Percentiles rank a stretch among this genome's conserved stretches.
Evolutionary conservation across 2,113 vertebrate genomes (phyloP).

Genomic region (Pedetes capensis): DNA sequence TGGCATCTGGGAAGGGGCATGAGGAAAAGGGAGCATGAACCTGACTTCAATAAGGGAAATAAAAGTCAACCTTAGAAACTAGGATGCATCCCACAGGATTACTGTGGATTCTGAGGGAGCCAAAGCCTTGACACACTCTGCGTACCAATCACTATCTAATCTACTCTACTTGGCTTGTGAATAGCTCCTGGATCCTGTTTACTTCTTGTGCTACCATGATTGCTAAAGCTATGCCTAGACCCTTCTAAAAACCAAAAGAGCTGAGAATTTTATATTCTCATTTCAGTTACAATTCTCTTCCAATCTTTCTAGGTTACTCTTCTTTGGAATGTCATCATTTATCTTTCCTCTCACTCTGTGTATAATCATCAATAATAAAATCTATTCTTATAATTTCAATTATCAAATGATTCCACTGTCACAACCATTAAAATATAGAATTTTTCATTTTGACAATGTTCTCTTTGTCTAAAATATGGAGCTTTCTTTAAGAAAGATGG

Average conservation of each 20-base stretch:
- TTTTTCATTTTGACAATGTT: not conserved
- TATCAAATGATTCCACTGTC: not conserved
- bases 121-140: not conserved
- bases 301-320: not conserved
- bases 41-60: not conserved
- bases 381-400: not conserved
- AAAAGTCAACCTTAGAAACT: not conserved
- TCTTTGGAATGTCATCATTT: not conserved
- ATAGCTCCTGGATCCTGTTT: not conserved
- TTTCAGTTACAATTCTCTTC: not conserved
- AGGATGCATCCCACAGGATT: not conserved
- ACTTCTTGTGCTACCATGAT: not conserved
- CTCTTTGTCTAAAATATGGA: not conserved
- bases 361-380: conserved; percentile 25
- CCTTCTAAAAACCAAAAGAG: not conserved
- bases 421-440: not conserved
- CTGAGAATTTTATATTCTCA: not conserved
- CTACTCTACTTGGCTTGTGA: not conserved
- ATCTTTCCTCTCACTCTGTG: not conserved
- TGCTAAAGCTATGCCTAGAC: not conserved
- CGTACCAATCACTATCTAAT: too few relatives aligned
- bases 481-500: not conserved
- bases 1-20: not conserved
- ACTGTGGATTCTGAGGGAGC: not conserved
- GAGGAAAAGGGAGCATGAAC: not conserved